Evolutionary conservation across 2,888 invertebrate species (phyloP).

Genomic region (Drosophila diplacantha): DNA sequence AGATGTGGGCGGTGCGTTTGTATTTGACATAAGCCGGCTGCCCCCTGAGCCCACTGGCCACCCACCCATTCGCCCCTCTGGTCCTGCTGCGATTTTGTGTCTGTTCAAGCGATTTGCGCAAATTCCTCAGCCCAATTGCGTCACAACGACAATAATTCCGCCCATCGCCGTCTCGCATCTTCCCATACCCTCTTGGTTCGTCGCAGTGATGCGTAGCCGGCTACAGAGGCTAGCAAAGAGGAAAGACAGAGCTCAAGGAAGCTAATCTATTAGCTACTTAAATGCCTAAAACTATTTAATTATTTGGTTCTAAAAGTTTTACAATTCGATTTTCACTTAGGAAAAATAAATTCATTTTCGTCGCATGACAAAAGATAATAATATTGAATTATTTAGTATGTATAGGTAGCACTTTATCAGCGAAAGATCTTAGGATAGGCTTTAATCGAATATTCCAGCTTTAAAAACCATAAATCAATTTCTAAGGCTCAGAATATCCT

Average conservation of each 20-base stretch:
- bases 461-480: too few species aligned
- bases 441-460: too few species aligned
- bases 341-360: background rate
- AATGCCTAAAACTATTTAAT: too few species aligned
- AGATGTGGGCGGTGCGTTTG: conserved; percentile 21
- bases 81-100: conserved; percentile 23
- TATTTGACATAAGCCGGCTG: conserved; percentile 41
- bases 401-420: too few species aligned
- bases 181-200: conserved; percentile 1
- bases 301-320: too few species aligned
- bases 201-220: background rate
- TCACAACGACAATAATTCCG: conserved; percentile 58
- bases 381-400: too few species aligned
- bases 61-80: conserved; percentile 18
- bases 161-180: background rate
- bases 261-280: too few species aligned
- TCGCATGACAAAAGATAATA: too few species aligned
- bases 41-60: conserved; percentile 10
- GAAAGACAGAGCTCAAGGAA: too few species aligned
- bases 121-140: conserved; percentile 62
- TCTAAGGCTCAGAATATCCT: background rate
- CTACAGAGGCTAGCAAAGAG: background rate
- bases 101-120: conserved; percentile 57
- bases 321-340: too few species aligned
- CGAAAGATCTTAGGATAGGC: too few species aligned